These are phyloP conservation scores for Crambe crambe DNA, from an alignment of 37 sponge, comb jelly and placozoan genomes.

Conservation along the genomic window DNA sequence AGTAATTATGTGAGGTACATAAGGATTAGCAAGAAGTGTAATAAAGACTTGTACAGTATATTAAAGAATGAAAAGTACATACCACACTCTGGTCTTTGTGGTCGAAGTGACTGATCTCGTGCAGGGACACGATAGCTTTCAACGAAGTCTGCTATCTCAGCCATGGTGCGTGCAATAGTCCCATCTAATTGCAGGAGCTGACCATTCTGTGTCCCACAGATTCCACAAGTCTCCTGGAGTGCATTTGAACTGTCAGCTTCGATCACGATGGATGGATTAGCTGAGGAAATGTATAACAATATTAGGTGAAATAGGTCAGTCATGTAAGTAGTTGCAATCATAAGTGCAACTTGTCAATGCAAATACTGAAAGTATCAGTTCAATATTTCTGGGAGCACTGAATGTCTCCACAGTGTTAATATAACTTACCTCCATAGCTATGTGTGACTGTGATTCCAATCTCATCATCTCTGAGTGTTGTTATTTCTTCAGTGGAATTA, in stretches of 20 bases:
- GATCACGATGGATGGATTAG: background rate
- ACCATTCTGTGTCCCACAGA: conserved; percentile 39
- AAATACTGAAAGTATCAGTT: no score
- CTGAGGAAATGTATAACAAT: background rate
- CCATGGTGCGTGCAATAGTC: conserved; percentile 6
- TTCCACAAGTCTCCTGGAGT: conserved; percentile 29
- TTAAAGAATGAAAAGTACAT: background rate
- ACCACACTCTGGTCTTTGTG: conserved; percentile 61
- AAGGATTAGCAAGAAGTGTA: background rate
- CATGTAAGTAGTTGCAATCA: background rate
- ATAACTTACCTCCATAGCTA: background rate
- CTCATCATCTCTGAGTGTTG: background rate
- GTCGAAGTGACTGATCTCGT: conserved; percentile 21
- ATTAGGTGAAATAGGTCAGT: background rate
- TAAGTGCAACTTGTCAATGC: no score
- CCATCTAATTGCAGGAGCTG: conserved; percentile 4
- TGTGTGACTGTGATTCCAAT: background rate
- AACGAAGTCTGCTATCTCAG: conserved; percentile 24
- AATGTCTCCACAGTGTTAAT: no score
- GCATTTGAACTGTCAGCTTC: background rate
- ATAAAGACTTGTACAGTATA: background rate
- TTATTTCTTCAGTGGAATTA: background rate
- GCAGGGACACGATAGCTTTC: conserved; percentile 33
- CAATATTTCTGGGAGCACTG: no score
- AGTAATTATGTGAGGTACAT: background rate